These are phyloP conservation scores for Oncorhynchus masou DNA, from an alignment of 2,113 vertebrate species.

Conservation along the genomic window DNA sequence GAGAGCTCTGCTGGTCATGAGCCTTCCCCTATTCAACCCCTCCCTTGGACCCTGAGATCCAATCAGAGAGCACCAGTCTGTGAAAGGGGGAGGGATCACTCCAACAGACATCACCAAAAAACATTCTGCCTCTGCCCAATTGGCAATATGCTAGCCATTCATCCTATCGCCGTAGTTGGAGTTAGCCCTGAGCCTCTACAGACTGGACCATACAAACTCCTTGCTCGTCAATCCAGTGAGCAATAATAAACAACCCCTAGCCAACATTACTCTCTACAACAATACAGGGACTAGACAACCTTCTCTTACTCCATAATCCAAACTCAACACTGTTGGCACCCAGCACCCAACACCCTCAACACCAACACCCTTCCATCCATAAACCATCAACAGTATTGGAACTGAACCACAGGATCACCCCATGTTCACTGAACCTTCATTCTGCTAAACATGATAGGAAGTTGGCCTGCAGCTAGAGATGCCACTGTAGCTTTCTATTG, in stretches of 20 bases:
- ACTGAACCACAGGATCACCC: neutral
- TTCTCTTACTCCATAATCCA: conserved; percentile 26
- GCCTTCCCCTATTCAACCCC: conserved; percentile 58
- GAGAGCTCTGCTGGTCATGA: conserved; percentile 71
- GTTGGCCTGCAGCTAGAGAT: too few relatives aligned
- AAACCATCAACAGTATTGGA: neutral
- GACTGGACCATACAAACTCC: too few relatives aligned
- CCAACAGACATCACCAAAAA: neutral
- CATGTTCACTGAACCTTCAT: neutral
- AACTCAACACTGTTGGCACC: conserved; percentile 1
- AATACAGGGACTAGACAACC: too few relatives aligned
- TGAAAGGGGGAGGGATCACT: conserved; percentile 57
- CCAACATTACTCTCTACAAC: too few relatives aligned
- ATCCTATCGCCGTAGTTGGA: conserved; percentile 20
- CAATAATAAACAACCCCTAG: too few relatives aligned
- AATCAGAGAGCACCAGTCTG: conserved; percentile 85
- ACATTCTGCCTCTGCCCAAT: neutral
- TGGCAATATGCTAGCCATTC: neutral
- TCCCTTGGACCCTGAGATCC: conserved; percentile 65
- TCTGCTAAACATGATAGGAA: neutral
- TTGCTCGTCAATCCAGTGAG: too few relatives aligned
- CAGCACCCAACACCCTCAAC: neutral
- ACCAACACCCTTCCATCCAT: neutral
- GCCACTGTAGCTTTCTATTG: too few relatives aligned
- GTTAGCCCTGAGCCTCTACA: too few relatives aligned